Conservation (phyloP, 2,797 vertebrate species). For the Bovichtus diacanthus region DNA sequence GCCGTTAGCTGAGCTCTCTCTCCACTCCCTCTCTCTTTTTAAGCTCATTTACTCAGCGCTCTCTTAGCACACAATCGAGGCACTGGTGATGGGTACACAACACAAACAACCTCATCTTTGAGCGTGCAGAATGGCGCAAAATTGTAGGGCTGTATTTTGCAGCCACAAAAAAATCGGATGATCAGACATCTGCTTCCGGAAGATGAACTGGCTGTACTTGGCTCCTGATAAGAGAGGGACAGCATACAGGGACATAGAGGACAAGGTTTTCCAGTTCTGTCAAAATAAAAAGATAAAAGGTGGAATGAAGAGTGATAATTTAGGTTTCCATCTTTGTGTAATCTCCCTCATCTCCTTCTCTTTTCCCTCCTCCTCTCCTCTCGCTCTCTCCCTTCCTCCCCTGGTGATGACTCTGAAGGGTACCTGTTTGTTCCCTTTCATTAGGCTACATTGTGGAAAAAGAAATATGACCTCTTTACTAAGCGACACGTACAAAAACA, state of each 20-base stretch:
- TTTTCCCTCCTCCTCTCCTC: not conserved
- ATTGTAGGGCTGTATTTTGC: conserved; percentile 6
- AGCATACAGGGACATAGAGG: conserved; percentile 1
- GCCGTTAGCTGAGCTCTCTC: conserved; percentile 61
- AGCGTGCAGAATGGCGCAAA: conserved; percentile 11
- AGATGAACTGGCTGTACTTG: conserved; percentile 22
- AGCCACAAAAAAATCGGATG: conserved; percentile 22
- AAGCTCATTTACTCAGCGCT: conserved; percentile 74
- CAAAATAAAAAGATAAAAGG: conserved; percentile 37
- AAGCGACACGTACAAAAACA: conserved; percentile 32
- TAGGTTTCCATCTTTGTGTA: conserved; percentile 36
- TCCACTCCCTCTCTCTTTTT: conserved; percentile 77
- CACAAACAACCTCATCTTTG: conserved; percentile 53
- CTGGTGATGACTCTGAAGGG: conserved; percentile 36
- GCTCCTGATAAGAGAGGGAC: conserved; percentile 7
- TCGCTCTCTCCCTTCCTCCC: not conserved
- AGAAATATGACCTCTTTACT: conserved; percentile 45
- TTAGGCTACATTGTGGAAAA: conserved; percentile 7
- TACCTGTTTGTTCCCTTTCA: conserved; percentile 57
- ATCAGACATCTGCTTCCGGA: conserved; percentile 15
- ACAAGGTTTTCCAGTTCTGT: conserved; percentile 29
- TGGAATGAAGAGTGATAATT: conserved; percentile 42
- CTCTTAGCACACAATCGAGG: conserved; percentile 57
- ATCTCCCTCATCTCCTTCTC: conserved; percentile 11
- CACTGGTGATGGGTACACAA: conserved; percentile 51